A percentile compares a stretch with the other conserved stretches of the same genome.
These are phyloP conservation scores for Eurytoma californica DNA, from an alignment of 2,888 invertebrate species.

Conservation along the genomic window DNA sequence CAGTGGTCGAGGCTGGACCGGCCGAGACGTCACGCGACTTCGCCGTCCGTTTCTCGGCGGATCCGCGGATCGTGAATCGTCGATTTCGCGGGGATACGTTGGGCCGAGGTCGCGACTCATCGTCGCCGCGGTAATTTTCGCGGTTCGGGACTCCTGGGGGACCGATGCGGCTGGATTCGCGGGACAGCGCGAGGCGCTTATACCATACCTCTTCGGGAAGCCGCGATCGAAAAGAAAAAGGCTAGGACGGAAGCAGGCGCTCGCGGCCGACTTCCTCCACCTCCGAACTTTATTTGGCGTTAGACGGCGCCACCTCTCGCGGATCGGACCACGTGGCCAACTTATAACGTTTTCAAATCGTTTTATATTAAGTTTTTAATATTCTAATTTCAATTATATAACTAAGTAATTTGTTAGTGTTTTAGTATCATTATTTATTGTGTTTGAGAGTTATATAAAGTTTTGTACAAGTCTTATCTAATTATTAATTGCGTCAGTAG, in stretches of 20 bases:
- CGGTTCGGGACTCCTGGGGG: neutral
- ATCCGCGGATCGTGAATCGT: neutral
- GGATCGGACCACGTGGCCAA: too few relatives aligned
- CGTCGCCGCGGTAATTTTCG: neutral
- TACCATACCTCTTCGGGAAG: slow-evolving; percentile 52
- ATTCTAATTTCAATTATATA: too few relatives aligned
- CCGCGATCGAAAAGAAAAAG: slow-evolving; percentile 52
- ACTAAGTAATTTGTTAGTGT: too few relatives aligned
- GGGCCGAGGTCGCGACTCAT: neutral
- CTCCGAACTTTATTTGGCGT: too few relatives aligned
- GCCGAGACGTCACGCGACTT: slow-evolving; percentile 39
- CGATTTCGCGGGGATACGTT: neutral
- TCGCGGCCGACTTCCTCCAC: slow-evolving; percentile 35
- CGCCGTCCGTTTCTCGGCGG: neutral
- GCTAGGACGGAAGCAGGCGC: slow-evolving; percentile 45
- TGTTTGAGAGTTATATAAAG: too few relatives aligned
- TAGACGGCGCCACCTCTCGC: too few relatives aligned
- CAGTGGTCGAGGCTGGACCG: neutral
- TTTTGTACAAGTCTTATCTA: too few relatives aligned
- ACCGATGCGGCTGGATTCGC: slow-evolving; percentile 47
- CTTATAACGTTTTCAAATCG: too few relatives aligned
- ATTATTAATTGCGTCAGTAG: too few relatives aligned
- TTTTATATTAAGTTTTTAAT: too few relatives aligned
- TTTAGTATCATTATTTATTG: too few relatives aligned
- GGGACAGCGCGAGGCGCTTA: slow-evolving; percentile 3